Evolutionary conservation across 2,113 vertebrate genomes (phyloP).

Genomic region (Mobula birostris): DNA sequence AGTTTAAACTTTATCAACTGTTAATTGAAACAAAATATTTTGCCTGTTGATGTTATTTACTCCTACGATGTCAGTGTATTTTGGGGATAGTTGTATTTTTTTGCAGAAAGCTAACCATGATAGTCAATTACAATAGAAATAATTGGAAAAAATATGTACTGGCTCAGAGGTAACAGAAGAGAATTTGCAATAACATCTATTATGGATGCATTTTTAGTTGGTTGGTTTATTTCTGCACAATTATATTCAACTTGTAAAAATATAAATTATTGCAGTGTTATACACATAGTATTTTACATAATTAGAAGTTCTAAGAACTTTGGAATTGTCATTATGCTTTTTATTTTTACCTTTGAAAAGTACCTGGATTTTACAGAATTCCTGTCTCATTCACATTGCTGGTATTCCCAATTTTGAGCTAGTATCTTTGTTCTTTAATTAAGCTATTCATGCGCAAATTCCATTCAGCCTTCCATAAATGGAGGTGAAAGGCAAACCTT

Average conservation of each 20-base stretch:
- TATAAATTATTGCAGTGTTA: not conserved
- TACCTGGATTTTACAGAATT: not conserved
- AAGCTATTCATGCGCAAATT: not conserved
- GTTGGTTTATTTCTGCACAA: not conserved
- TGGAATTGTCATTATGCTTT: not conserved
- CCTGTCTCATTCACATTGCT: not conserved
- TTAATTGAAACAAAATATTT: not conserved
- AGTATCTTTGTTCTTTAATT: not conserved
- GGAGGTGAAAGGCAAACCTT: not conserved
- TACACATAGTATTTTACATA: not conserved
- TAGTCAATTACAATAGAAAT: not conserved
- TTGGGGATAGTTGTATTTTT: not conserved
- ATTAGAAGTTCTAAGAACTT: not conserved
- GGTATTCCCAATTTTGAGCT: not conserved
- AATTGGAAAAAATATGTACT: not conserved
- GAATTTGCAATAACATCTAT: not conserved
- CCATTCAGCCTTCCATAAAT: not conserved
- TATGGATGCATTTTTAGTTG: not conserved
- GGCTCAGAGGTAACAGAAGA: not conserved
- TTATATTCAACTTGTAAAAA: slow-evolving; percentile 2
- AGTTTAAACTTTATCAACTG: not conserved
- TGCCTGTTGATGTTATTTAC: not conserved
- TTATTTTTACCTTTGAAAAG: not conserved
- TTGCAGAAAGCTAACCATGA: not conserved
- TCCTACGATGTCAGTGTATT: not conserved